Evolutionary conservation across 2,113 vertebrate genomes (phyloP), one percentile per base, ranked within the genome.

Genomic region (Podiceps cristatus): DNA sequence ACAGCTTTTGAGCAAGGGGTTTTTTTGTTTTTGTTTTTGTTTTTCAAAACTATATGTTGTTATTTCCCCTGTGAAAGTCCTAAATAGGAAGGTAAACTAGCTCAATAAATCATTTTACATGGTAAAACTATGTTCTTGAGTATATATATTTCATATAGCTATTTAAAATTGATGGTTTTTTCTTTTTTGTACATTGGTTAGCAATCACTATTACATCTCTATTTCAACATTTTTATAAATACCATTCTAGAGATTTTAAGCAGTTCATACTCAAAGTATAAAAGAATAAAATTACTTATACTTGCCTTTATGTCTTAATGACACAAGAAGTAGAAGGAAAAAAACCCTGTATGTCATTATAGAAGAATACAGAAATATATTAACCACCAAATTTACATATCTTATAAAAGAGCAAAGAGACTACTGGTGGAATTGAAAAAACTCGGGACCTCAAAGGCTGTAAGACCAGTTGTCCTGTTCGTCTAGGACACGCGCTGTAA

Each of bases 341-440:
- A 49, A 73, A 53, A 6, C 8, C 29, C 29, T 42, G 3, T 18
- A n/a, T 14, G 31, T 7, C 35, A 33, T 3, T 10, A 44, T 1
- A 44, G 63, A 73, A 86, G 83, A 88, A 67, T 7, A 47, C 7
- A 80, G 18, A 47, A 73, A 53, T 25, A 40, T 5, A 13, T 37
- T n/a, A 69, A 78, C 11, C 8, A 56, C 13, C 10, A 47, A 74
- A 47, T 4, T 11, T 37, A 19, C 2, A 4, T 5, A 17, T 60
- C 35, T 31, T 11, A 11, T 17, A 44, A 68, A 81, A 76, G 31
- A 18, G 27, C 7, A 73, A 77, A 74, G 72, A 81, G 17, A 68
- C 2, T 1, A 68, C 2, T 1, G 1, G 24, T 11, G 4, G 37
- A 63, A 76, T 0, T 37, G 10, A 35, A 63, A 74, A 47, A 37